These are phyloP conservation scores for Julus scandinavius DNA, from an alignment of 2,888 invertebrate genomes.

Conservation along the genomic window DNA sequence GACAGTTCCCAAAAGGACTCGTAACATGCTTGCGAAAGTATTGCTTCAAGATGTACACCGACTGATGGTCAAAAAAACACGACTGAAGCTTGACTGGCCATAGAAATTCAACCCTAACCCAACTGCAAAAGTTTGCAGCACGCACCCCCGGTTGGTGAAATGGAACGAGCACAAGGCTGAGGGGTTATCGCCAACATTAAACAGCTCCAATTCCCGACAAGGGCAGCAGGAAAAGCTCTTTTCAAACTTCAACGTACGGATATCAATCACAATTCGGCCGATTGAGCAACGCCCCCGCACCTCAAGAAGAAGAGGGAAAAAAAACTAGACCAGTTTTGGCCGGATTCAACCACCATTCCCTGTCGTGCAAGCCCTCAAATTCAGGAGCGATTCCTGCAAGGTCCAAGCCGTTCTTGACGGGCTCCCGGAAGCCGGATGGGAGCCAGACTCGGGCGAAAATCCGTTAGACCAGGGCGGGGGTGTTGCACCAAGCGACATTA, in stretches of 20 bases:
- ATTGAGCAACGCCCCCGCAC: not conserved
- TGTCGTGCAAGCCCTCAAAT: not conserved
- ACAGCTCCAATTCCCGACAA: not conserved
- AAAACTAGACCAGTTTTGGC: not conserved
- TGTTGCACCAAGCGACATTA: not conserved
- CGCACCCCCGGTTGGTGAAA: not conserved
- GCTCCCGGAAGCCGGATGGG: not conserved
- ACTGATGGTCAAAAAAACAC: not conserved
- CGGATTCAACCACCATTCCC: not conserved
- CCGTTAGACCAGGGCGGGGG: not conserved
- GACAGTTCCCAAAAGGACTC: no score
- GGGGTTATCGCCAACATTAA: not conserved
- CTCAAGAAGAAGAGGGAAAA: no score
- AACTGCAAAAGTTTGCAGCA: not conserved
- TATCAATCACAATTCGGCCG: not conserved
- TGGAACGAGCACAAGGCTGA: not conserved
- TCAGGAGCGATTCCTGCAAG: no score
- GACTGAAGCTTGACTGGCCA: not conserved
- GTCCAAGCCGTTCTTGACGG: not conserved
- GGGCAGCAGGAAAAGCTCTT: not conserved
- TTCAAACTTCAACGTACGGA: not conserved
- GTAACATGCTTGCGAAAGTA: not conserved
- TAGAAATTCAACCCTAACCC: not conserved
- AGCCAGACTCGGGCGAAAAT: not conserved
- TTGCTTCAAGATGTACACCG: not conserved